Evolutionary conservation across 2,113 vertebrate species (phyloP), one percentile per base, ranked within the genome.

Genomic region (Entomyzon cyanotis): DNA sequence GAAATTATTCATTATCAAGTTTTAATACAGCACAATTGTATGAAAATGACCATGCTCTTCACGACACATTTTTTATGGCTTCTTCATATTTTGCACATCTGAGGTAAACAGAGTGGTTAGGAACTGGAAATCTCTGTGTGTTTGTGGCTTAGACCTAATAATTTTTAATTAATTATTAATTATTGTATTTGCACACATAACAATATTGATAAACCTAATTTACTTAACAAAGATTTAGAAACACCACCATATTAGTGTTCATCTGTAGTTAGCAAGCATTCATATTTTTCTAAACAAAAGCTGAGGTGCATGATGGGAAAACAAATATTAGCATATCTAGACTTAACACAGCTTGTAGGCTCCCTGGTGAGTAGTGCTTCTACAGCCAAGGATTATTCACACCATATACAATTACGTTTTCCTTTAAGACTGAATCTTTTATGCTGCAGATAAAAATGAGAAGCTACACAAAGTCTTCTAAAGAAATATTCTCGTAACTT

Each of bases 291-390:
- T 79, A 82, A 95, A 94, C 64, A 92, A 95, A 92, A 94, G 60
- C 33, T 75, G 85, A 84, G 9, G 22, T 60, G 88, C 73, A 95
- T 67, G 79, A 87, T 73, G 94, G 94, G 86, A 94, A 93, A 93
- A 89, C 67, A 95, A 95, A 95, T 96, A 95, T 95, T 97, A 94
- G 65, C 94, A 95, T 97, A 94, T 93, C 80, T 89, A 94, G 90
- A 67, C 60, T 89, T 95, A 95, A 75, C 80, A 76, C 63, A 30
- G 88, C 58, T 92, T 93, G 60, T 87, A 82, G 93, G 68, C 92
- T 96, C 90, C 93, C 92, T 89, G 83, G 88, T 93, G 93, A 69
- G 88, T 24, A 62, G 33, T 44, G 53, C 56, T 96, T 94, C 96
- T 87, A 89, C 88, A 94, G 86, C 44, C 76, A 75, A 93, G 88